A percentile compares a stretch with the other conserved stretches of the same genome.
Evolutionary conservation across 2,888 invertebrate species (phyloP).

Genomic region (Oeneis ivallda): DNA sequence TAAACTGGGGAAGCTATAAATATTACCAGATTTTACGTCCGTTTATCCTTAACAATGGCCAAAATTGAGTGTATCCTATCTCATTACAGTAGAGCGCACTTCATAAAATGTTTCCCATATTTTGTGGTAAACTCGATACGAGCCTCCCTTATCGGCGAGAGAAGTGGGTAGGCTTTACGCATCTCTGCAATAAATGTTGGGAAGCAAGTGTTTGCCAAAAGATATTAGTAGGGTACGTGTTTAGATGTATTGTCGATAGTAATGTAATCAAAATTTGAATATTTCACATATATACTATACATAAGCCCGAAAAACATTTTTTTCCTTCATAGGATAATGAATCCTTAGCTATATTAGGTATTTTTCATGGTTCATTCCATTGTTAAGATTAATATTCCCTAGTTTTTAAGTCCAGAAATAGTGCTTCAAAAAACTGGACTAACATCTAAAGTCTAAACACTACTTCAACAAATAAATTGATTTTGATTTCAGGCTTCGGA

Average conservation of each 20-base stretch:
- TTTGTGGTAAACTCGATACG: constrained; percentile 43
- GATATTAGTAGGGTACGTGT: constrained; percentile 7
- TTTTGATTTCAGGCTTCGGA: no score
- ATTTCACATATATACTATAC: no score
- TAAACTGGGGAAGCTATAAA: constrained; percentile 46
- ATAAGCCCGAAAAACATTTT: no score
- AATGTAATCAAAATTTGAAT: constrained; percentile 5
- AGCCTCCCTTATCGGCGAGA: constrained; percentile 43
- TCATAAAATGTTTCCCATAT: constrained; percentile 51
- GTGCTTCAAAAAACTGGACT: no score
- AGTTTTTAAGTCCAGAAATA: no score
- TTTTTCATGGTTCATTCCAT: no score
- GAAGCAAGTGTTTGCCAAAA: constrained; percentile 30
- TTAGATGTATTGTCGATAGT: not conserved
- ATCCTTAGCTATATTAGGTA: no score
- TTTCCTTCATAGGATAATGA: no score
- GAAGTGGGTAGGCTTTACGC: constrained; percentile 42
- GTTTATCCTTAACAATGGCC: constrained; percentile 52
- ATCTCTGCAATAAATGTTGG: constrained; percentile 38
- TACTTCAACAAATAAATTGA: no score
- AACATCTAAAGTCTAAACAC: no score
- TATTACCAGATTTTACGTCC: constrained; percentile 50
- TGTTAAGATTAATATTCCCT: no score
- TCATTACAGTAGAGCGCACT: constrained; percentile 51
- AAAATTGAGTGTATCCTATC: constrained; percentile 51